Evolutionary conservation across 2,888 invertebrate genomes (phyloP).

Genomic region (Caenorhabditis japonica): DNA sequence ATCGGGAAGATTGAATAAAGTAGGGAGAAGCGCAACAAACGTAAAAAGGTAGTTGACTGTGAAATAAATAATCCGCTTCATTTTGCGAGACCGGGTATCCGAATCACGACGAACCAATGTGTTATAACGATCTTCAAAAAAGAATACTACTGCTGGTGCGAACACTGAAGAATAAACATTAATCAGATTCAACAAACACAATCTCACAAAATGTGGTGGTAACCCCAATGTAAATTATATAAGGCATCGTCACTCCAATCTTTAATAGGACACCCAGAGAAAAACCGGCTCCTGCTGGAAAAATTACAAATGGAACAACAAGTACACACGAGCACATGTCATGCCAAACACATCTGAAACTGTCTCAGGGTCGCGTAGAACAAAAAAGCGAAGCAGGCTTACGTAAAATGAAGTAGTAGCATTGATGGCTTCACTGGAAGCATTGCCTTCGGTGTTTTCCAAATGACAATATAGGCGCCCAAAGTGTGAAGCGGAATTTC

Average conservation of each 20-base stretch:
- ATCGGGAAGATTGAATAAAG: not conserved
- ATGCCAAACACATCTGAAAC: too few species aligned
- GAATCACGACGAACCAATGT: too few species aligned
- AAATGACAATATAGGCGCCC: too few species aligned
- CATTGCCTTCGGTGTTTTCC: slow-evolving; percentile 7
- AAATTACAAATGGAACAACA: slow-evolving; percentile 3
- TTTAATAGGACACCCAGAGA: not conserved
- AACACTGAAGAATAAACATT: not conserved
- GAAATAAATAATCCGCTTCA: not conserved
- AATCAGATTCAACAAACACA: not conserved
- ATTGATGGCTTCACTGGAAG: slow-evolving; percentile 3
- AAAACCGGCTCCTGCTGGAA: not conserved
- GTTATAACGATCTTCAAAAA: too few species aligned
- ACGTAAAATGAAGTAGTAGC: slow-evolving; percentile 6
- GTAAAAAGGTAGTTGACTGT: not conserved
- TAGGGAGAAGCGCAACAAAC: not conserved
- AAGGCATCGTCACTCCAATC: not conserved
- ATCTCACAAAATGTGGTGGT: not conserved
- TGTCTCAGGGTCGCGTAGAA: too few species aligned
- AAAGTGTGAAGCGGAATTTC: not conserved
- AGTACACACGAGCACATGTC: too few species aligned
- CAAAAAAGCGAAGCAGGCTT: not conserved
- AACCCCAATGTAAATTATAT: too few species aligned
- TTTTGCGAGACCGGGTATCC: not conserved
- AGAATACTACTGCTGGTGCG: not conserved